These are phyloP conservation scores for Agrypnia vestita DNA, from an alignment of 1,140 invertebrate genomes.

Conservation along the genomic window DNA sequence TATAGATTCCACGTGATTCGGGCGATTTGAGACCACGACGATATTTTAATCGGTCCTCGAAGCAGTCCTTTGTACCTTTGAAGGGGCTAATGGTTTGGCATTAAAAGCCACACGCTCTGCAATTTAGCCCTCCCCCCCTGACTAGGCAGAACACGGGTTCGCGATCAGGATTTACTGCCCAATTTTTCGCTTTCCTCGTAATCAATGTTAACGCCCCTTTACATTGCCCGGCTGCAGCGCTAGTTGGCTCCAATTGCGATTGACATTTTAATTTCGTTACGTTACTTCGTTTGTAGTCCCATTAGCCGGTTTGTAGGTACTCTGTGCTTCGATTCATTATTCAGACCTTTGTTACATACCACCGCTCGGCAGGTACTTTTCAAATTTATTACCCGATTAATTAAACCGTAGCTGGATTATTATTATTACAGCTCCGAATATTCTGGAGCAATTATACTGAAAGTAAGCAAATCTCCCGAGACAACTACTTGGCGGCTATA, in stretches of 20 bases:
- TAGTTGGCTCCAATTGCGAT: slow-evolving; percentile 26
- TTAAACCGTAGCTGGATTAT: no score
- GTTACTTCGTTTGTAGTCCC: not conserved
- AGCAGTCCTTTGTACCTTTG: not conserved
- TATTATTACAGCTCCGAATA: no score
- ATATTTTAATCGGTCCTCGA: slow-evolving; percentile 9
- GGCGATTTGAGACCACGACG: not conserved
- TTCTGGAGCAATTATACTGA: no score
- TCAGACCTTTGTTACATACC: no score
- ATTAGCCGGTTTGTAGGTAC: no score
- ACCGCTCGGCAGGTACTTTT: no score
- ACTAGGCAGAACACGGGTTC: slow-evolving; percentile 2
- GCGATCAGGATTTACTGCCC: slow-evolving; percentile 29
- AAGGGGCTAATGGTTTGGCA: slow-evolving; percentile 35
- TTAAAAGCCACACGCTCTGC: slow-evolving; percentile 45
- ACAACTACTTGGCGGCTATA: no score
- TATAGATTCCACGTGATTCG: not conserved
- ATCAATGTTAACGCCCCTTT: slow-evolving; percentile 42
- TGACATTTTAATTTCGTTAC: slow-evolving; percentile 29
- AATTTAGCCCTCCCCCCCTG: slow-evolving; percentile 10
- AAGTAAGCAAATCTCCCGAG: no score
- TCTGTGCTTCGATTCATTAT: no score
- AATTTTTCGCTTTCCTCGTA: slow-evolving; percentile 33
- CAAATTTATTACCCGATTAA: no score
- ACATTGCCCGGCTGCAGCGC: not conserved